Evolutionary conservation across 2,888 invertebrate genomes (phyloP).

Genomic region (Melipona bicolor): DNA sequence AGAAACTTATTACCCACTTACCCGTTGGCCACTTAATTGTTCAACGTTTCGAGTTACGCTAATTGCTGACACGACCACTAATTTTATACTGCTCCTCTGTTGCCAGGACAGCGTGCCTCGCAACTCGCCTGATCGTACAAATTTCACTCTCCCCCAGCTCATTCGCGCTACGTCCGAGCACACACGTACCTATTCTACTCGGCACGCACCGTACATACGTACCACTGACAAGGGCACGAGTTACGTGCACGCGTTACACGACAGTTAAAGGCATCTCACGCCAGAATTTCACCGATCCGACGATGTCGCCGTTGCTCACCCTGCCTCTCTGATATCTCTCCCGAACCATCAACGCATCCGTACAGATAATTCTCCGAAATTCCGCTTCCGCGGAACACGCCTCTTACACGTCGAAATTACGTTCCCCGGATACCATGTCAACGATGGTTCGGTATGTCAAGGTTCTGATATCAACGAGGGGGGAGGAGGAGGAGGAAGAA

Average conservation of each 20-base stretch:
- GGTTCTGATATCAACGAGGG: background rate
- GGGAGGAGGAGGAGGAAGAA: background rate
- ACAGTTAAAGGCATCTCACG: constrained; percentile 18
- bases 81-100: background rate
- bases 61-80: background rate
- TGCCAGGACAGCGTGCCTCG: background rate
- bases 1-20: background rate
- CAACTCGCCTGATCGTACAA: background rate
- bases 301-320: constrained; percentile 19
- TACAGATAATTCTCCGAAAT: constrained; percentile 4
- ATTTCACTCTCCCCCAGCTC: too few relatives aligned
- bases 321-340: constrained; percentile 5
- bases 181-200: constrained; percentile 7
- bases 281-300: constrained; percentile 1
- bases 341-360: background rate
- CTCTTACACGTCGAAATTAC: constrained; percentile 9
- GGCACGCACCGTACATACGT: background rate
- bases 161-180: background rate
- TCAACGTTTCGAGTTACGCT: background rate
- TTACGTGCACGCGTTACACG: constrained; percentile 24
- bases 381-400: background rate
- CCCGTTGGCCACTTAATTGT: background rate
- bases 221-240: constrained; percentile 15
- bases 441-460: background rate
- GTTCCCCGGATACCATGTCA: background rate